Percentiles rank a stretch among this genome's conserved stretches.
phyloP scores from a whole-genome alignment of 2,888 invertebrate species.

The Leucophenga montana region DNA sequence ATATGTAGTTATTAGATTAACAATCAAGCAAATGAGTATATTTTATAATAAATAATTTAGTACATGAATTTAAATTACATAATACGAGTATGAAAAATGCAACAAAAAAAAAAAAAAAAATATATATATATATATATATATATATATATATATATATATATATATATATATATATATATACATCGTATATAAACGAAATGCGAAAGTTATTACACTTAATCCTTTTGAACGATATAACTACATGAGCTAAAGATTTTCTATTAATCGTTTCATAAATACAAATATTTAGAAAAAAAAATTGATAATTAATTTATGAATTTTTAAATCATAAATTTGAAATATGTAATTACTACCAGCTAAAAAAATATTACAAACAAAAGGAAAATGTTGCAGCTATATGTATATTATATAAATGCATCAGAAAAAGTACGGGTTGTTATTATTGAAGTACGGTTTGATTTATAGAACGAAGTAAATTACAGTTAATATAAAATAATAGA shows the following conservation, averaged over 20 bases:
- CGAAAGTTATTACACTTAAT: background rate
- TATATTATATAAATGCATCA: background rate
- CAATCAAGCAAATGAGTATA: constrained; percentile 23
- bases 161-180: background rate
- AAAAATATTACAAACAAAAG: constrained; percentile 10
- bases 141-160: background rate
- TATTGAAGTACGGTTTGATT: constrained; percentile 3
- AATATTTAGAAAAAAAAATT: background rate
- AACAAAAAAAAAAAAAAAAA: too few relatives aligned
- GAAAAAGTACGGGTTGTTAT: constrained; percentile 44
- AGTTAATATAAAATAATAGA: constrained; percentile 22
- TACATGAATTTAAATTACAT: constrained; percentile 4
- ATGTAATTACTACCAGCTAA: background rate
- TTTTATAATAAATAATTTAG: constrained; percentile 22
- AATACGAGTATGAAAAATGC: background rate
- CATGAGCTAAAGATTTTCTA: constrained; percentile 27
- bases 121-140: background rate
- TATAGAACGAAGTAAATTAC: constrained; percentile 33
- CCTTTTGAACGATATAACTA: background rate
- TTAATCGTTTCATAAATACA: background rate
- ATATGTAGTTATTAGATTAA: constrained; percentile 9
- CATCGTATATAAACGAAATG: background rate
- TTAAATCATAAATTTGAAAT: constrained; percentile 4
- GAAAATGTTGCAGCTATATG: background rate
- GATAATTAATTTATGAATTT: background rate